A percentile compares a stretch with the other conserved stretches of the same genome.
phyloP scores from a whole-genome alignment of 2,888 invertebrate genomes.

The Coenonympha arcania region DNA sequence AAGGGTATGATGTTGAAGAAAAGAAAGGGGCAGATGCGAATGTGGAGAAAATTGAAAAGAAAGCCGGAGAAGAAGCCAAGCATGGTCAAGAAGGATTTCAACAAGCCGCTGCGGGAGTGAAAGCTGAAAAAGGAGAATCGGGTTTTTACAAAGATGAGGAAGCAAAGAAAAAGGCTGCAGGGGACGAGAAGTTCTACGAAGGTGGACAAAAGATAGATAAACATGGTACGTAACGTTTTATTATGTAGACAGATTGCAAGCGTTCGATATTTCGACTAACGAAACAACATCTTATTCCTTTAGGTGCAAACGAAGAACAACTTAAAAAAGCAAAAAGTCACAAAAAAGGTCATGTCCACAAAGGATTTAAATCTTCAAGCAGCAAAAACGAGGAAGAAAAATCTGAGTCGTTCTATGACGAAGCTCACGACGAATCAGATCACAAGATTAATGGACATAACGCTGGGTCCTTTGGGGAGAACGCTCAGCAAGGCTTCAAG shows the following conservation, averaged over 20 bases:
- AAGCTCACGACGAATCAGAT: constrained; percentile 77
- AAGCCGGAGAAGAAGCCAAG: constrained; percentile 70
- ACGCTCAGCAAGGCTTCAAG: constrained; percentile 72
- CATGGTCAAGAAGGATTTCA: constrained; percentile 74
- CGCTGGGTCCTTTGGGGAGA: constrained; percentile 74
- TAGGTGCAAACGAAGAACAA: constrained; percentile 72
- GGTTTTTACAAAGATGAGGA: constrained; percentile 71
- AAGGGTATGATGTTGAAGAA: constrained; percentile 72
- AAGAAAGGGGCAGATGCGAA: constrained; percentile 74
- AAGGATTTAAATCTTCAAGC: constrained; percentile 78
- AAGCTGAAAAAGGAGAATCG: constrained; percentile 70
- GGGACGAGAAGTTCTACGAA: constrained; percentile 75
- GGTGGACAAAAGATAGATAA: constrained; percentile 74
- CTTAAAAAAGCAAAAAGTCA: constrained; percentile 74
- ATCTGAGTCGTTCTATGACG: constrained; percentile 78
- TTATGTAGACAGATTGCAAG: neutral
- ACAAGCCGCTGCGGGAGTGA: constrained; percentile 71
- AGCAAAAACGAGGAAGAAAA: constrained; percentile 79
- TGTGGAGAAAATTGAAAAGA: constrained; percentile 70
- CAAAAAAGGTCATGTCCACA: constrained; percentile 77
- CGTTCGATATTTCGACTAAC: neutral
- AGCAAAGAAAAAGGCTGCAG: constrained; percentile 74
- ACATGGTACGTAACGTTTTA: constrained; percentile 55
- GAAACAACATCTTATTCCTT: neutral
- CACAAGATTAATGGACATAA: constrained; percentile 73